Conservation (phyloP, 2,797 vertebrate genomes). For the Pseudochirops corinnae region DNA sequence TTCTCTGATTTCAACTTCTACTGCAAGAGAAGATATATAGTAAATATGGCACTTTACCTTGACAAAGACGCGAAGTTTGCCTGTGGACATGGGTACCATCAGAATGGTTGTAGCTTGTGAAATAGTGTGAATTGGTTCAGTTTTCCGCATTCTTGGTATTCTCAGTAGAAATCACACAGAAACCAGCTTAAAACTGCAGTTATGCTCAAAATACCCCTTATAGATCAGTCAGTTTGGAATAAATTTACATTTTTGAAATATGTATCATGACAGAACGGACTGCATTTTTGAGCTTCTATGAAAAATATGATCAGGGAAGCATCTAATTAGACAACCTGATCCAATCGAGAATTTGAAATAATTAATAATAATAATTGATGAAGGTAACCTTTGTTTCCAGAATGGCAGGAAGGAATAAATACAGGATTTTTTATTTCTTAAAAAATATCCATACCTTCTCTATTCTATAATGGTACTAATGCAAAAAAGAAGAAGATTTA, state of each 20-base stretch:
- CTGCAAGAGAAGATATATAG: no score
- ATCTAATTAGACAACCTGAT: background rate
- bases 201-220: background rate
- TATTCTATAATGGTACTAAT: background rate
- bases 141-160: background rate
- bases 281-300: background rate
- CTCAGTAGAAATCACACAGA: background rate
- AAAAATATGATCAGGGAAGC: background rate
- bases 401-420: background rate
- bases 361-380: conserved; percentile 43
- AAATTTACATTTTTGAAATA: background rate
- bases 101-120: background rate
- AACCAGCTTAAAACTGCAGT: background rate
- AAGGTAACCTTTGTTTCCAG: background rate
- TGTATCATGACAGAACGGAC: background rate
- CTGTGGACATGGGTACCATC: background rate
- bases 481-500: background rate
- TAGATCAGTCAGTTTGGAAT: background rate
- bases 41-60: no score
- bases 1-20: no score
- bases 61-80: background rate
- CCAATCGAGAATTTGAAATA: background rate
- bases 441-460: conserved; percentile 16
- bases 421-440: conserved; percentile 33
- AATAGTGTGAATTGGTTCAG: background rate